Evolutionary conservation across 2,888 invertebrate genomes (phyloP).

Genomic region (Belgica antarctica): DNA sequence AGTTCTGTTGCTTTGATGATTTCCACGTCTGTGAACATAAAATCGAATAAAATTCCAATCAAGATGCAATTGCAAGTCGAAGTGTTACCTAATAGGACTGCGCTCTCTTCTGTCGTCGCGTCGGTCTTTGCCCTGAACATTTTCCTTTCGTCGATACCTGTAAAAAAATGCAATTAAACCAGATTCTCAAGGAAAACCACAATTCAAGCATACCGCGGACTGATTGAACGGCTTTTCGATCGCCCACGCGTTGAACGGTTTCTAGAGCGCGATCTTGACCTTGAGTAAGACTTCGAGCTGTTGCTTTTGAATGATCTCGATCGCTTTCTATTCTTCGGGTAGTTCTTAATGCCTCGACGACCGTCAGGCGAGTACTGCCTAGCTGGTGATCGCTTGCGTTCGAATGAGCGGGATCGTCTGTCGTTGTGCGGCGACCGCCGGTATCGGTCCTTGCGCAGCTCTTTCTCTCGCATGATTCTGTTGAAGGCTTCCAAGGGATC

Average conservation of each 20-base stretch:
- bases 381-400: slow-evolving; percentile 45
- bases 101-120: slow-evolving; percentile 8
- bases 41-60: neutral
- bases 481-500: slow-evolving; percentile 86
- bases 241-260: neutral
- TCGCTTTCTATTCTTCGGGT: slow-evolving; percentile 52
- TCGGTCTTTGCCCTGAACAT: neutral
- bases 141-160: slow-evolving; percentile 24
- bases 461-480: slow-evolving; percentile 79
- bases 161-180: neutral
- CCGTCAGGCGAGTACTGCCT: slow-evolving; percentile 47
- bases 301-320: slow-evolving; percentile 53
- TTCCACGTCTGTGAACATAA: neutral
- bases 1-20: neutral
- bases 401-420: slow-evolving; percentile 53
- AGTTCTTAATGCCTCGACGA: slow-evolving; percentile 50
- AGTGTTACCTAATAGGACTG: neutral
- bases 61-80: neutral
- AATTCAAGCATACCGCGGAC: slow-evolving; percentile 23
- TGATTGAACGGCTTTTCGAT: slow-evolving; percentile 8
- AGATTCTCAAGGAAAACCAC: too few relatives aligned
- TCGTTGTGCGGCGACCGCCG: slow-evolving; percentile 57
- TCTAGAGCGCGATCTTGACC: slow-evolving; percentile 46
- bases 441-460: slow-evolving; percentile 59
- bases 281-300: slow-evolving; percentile 47